Base-by-base conservation (phyloP, 1,140 invertebrate genomes). In the Phortica variegata region DNA sequence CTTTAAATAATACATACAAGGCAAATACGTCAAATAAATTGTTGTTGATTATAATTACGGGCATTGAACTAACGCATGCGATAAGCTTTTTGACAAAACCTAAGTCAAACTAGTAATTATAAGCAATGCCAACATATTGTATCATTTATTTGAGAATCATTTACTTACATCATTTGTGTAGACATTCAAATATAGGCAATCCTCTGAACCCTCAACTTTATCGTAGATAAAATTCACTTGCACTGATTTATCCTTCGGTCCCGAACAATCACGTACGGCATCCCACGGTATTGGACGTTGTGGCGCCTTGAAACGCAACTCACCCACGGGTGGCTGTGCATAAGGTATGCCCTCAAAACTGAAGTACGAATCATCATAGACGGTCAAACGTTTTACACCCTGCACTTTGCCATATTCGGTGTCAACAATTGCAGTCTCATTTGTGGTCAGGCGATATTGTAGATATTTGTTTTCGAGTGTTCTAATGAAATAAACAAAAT, bases 131-230 rank as follows among this genome's bases (percentile, higher is more conserved):
- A 49, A 38, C 21, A 9, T 16, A 4, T 8, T 8, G 6, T 20
- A 21, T 8, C 7, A 8, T 31, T 7, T 12, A 8, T 31, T 12
- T 36, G 12, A 36, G 12, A 36, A n/a, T 36, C 3, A 26, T 31
- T 26, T 71, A 86, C 80, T 37, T 84, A 73, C 70, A 82, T 86
- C 58, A 83, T 83, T 17, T 80, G 79, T 66, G 41, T 84, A 88
- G 12, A 90, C 81, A 47, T 87, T 87, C 1, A 90, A 58, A 45
- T 83, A 82, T 1, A 90, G 78, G 58, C 87, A 89, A 60, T 90
- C 85, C 69, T 90, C 88, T 6, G 79, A 68, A n/a, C 81, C 81
- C 23, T 71, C 58, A 31, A 73, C 46, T 41, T 58, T 60, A 15
- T 65, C 60, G 1, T 42, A 37, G 1, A 73, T 46, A 23, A 69